Evolutionary conservation across 2,888 invertebrate genomes (phyloP).

Genomic region (Trachelus tabidus): DNA sequence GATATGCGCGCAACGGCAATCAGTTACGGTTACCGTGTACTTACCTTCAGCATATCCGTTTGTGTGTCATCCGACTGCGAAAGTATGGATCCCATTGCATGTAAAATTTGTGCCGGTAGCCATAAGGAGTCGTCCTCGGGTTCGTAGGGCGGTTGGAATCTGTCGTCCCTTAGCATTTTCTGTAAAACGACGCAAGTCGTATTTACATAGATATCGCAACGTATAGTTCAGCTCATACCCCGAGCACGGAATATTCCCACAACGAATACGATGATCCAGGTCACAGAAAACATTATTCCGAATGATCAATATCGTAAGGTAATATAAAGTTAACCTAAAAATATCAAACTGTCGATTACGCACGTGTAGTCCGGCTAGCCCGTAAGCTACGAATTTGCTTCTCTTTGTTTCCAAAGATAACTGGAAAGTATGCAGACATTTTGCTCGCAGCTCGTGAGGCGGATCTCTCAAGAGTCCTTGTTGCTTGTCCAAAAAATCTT

Average conservation of each 20-base stretch:
- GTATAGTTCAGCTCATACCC: neutral
- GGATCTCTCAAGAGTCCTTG: constrained; percentile 82
- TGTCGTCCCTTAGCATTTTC: constrained; percentile 91
- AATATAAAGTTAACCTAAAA: neutral
- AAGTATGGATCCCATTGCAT: constrained; percentile 84
- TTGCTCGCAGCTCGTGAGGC: constrained; percentile 84
- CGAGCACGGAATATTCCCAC: neutral
- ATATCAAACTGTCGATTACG: constrained; percentile 53
- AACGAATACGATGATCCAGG: neutral
- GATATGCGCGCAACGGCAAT: neutral
- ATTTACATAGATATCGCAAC: neutral
- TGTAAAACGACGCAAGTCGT: constrained; percentile 58
- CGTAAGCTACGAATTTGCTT: constrained; percentile 84
- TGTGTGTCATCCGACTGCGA: constrained; percentile 89
- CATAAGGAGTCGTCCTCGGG: constrained; percentile 93
- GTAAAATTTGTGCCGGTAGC: constrained; percentile 91
- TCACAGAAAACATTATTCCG: neutral
- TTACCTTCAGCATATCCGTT: constrained; percentile 76
- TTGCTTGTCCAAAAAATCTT: constrained; percentile 85
- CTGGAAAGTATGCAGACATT: constrained; percentile 87
- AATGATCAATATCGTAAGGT: neutral
- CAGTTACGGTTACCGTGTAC: constrained; percentile 21
- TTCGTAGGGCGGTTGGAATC: constrained; percentile 90
- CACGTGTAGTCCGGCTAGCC: constrained; percentile 91
- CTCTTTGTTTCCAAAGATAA: constrained; percentile 88